Evolutionary conservation across 2,113 vertebrate genomes (phyloP), one percentile per base, ranked within the genome.

Genomic region (Megaceryle torquata): DNA sequence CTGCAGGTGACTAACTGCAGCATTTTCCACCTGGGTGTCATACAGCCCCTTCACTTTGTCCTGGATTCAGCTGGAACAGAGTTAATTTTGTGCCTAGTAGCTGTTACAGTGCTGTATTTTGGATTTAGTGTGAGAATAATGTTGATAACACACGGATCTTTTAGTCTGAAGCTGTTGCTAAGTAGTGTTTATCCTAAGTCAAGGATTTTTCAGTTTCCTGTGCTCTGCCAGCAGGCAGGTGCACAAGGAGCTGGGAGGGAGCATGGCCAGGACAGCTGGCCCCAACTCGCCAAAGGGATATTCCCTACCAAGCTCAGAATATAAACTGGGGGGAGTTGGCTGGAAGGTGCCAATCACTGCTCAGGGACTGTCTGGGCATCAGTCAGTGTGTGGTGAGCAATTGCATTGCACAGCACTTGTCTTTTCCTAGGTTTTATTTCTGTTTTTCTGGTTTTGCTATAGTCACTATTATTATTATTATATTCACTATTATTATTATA

Each of bases 31-130:
- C 39, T 39, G 26, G n/a, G 60, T 25, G 7, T 33, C 44, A 15
- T 37, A 26, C 31, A 51, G 26, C 1, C 1, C 60, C 67, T 82
- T 91, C 0, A 0, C 59, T n/a, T 21, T 57, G 31, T 57, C 56
- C 56, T n/a, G 31, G 56, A 20, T 57, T 57, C 31, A n/a, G 33
- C 56, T 57, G 56, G 29, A 18, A n/a, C 18, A 59, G 54, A 31
- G 33, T n/a, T n/a, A 59, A 59, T 59, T 59, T n/a, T 59, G 31
- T n/a, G 21, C 56, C 56, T n/a, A 31, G 54, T 19, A 56, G 29
- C 54, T 56, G 31, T 31, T n/a, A 19, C 56, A n/a, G 18, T n/a
- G 56, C 56, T 57, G 19, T 57, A 16, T 57, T n/a, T 33, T n/a
- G 56, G 56, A n/a, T 57, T n/a, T n/a, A 57, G 56, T 21, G 33